phyloP scores from a whole-genome alignment of 1,140 invertebrate genomes.

The Zeugodacus cucurbitae region DNA sequence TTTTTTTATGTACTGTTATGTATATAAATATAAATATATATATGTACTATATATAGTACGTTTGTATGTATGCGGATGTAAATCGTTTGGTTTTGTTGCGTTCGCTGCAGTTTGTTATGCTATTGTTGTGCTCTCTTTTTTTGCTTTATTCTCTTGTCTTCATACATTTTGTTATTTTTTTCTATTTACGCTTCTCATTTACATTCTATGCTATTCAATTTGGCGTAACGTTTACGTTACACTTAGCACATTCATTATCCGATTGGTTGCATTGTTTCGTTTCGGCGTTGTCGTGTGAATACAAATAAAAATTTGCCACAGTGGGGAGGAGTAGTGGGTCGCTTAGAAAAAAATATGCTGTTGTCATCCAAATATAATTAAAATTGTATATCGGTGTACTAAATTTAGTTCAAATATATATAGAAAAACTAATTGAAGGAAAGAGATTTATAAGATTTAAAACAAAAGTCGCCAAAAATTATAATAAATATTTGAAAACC shows the following conservation, averaged over 20 bases:
- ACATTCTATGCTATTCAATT: neutral
- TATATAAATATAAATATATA: neutral
- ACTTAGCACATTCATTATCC: constrained; percentile 60
- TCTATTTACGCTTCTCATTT: neutral
- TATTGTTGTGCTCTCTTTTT: neutral
- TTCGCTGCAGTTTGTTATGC: neutral
- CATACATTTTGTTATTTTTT: neutral
- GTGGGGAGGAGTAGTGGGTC: neutral
- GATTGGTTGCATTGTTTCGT: constrained; percentile 51
- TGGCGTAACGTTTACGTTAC: constrained; percentile 42
- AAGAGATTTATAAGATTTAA: too few species aligned
- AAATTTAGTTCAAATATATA: neutral
- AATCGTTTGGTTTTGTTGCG: neutral
- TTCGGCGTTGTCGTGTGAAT: neutral
- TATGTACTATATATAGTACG: neutral
- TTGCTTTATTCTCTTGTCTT: neutral
- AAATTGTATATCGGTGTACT: neutral
- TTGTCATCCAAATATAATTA: neutral
- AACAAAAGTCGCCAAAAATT: too few species aligned
- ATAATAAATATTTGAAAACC: too few species aligned
- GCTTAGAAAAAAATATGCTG: neutral
- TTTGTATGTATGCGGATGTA: neutral
- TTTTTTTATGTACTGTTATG: too few species aligned
- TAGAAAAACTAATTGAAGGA: too few species aligned
- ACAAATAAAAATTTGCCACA: neutral